A percentile compares a stretch with the other conserved stretches of the same genome.
Evolutionary conservation across 2,113 vertebrate species (phyloP).

Genomic region (Triplophysa siluroides): DNA sequence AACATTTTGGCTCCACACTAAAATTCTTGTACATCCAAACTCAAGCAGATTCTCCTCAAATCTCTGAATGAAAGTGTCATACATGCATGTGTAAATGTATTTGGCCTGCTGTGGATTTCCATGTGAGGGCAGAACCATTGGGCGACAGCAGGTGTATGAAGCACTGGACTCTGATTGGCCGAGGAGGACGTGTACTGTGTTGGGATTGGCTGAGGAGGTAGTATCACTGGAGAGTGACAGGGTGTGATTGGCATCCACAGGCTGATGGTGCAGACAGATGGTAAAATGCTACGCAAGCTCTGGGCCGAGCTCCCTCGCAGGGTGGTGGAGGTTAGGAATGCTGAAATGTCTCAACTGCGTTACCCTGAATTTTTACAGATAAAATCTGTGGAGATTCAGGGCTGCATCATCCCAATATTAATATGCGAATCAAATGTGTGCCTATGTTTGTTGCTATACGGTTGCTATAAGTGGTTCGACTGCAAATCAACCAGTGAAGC

Average conservation of each 20-base stretch:
- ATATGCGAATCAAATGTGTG: neutral
- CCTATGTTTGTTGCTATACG: neutral
- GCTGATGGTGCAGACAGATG: constrained; percentile 71
- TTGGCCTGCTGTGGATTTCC: constrained; percentile 49
- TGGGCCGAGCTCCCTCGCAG: constrained; percentile 51
- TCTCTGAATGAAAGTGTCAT: neutral
- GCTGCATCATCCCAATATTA: neutral
- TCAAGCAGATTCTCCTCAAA: constrained; percentile 29
- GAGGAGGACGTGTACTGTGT: neutral
- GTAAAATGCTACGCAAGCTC: constrained; percentile 66
- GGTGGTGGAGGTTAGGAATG: constrained; percentile 1
- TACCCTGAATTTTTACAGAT: neutral
- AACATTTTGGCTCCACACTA: neutral
- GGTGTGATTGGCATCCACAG: constrained; percentile 63
- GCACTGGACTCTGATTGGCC: constrained; percentile 46
- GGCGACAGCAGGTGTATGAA: constrained; percentile 19
- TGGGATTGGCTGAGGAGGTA: constrained; percentile 48
- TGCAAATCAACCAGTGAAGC: constrained; percentile 25
- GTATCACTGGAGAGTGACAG: constrained; percentile 29
- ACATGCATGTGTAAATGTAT: neutral
- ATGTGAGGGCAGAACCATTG: constrained; percentile 53
- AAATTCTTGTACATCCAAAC: constrained; percentile 10
- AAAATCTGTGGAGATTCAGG: neutral
- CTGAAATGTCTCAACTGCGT: constrained; percentile 22
- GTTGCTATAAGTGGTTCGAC: neutral